These are phyloP conservation scores for Archilochus colubris DNA, from an alignment of 2,113 vertebrate species.

Conservation along the genomic window DNA sequence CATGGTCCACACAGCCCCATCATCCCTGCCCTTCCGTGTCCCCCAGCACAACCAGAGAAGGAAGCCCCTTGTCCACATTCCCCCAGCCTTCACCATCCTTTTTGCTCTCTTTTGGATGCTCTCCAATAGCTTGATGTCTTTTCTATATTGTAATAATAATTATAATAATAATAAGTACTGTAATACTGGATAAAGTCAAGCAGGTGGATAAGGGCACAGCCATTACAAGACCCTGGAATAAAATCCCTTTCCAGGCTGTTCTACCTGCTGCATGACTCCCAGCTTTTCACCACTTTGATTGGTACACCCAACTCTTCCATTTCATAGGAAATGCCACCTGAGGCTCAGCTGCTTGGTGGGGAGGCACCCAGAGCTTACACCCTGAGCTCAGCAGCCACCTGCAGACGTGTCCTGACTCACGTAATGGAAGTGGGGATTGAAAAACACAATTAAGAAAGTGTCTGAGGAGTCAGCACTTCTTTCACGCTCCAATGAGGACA, in stretches of 20 bases:
- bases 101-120: no score
- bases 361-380: not conserved
- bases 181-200: not conserved
- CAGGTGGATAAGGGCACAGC: not conserved
- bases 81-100: not conserved
- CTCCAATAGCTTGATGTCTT: no score
- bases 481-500: not conserved
- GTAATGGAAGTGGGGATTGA: not conserved
- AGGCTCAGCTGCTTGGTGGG: not conserved
- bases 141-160: no score
- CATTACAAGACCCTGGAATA: not conserved
- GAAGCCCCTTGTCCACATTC: fast-evolving
- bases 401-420: not conserved
- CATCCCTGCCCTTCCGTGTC: not conserved
- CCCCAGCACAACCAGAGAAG: fast-evolving
- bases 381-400: not conserved
- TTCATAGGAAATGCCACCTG: not conserved
- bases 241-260: not conserved
- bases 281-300: not conserved
- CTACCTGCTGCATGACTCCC: not conserved
- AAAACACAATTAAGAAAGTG: not conserved
- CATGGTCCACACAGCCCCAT: not conserved
- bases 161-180: no score
- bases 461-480: not conserved
- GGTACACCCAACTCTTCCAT: not conserved